Evolutionary conservation across 2,113 vertebrate genomes (phyloP).

Genomic region (Peromyscus maniculatus): DNA sequence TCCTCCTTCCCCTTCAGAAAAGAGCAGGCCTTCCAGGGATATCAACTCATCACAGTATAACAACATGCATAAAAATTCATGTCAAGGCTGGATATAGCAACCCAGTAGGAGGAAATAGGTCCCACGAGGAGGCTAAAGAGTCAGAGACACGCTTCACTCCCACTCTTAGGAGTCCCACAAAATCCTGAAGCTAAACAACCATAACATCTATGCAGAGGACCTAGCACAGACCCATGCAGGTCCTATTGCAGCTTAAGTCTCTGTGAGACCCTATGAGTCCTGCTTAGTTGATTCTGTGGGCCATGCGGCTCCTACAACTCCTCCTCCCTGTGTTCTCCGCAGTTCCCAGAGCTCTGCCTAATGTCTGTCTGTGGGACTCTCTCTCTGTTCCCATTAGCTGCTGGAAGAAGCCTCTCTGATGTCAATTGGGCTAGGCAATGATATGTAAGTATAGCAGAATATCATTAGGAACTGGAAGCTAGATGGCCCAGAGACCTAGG

Average conservation of each 20-base stretch:
- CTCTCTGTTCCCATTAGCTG: neutral
- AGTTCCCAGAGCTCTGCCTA: neutral
- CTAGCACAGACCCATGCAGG: neutral
- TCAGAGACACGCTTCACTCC: neutral
- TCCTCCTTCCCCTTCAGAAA: neutral
- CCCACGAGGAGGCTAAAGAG: neutral
- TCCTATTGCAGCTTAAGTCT: neutral
- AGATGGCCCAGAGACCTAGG: neutral
- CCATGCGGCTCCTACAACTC: neutral
- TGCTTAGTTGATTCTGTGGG: neutral
- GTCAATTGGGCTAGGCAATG: neutral
- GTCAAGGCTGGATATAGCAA: neutral
- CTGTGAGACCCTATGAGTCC: neutral
- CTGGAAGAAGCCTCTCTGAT: neutral
- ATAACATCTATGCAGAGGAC: neutral
- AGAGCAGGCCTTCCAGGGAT: neutral
- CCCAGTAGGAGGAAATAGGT: neutral
- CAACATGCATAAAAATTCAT: neutral
- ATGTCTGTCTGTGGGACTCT: neutral
- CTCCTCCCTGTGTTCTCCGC: neutral
- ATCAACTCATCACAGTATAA: accelerated
- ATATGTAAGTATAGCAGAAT: neutral
- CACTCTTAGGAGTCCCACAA: neutral
- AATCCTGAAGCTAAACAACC: neutral
- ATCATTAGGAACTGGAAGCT: neutral